Percentiles rank a stretch among this genome's conserved stretches.
These are phyloP conservation scores for Progne subis DNA, from an alignment of 2,113 vertebrate species.

Conservation along the genomic window DNA sequence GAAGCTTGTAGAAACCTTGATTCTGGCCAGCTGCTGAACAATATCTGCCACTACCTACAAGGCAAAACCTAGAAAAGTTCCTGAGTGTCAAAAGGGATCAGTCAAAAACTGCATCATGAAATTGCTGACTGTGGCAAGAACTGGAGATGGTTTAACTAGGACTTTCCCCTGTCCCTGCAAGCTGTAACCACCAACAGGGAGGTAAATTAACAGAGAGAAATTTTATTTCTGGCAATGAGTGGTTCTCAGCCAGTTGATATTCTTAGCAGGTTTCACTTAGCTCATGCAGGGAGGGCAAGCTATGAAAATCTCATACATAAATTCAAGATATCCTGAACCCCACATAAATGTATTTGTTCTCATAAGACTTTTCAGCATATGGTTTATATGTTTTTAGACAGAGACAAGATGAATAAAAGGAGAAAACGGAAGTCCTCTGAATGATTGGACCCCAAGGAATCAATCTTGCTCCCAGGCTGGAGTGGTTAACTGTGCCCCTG, in stretches of 20 bases:
- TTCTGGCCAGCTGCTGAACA: neutral
- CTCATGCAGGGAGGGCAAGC: neutral
- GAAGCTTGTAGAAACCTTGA: neutral
- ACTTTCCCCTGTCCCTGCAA: neutral
- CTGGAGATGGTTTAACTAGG: neutral
- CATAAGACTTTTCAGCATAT: neutral
- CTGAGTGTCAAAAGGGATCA: neutral
- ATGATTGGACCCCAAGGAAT: fast-evolving
- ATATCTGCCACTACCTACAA: neutral
- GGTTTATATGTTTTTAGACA: neutral
- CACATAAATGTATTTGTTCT: neutral
- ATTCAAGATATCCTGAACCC: neutral
- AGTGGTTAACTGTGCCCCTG: fast-evolving
- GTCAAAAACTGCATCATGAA: neutral
- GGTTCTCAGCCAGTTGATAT: neutral
- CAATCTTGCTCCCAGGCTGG: fast-evolving
- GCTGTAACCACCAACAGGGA: neutral
- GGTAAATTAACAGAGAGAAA: neutral
- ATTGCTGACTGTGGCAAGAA: neutral
- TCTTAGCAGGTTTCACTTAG: neutral
- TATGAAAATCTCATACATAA: neutral
- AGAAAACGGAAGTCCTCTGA: neutral
- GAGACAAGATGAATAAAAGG: neutral
- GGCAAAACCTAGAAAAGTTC: neutral
- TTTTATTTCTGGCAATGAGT: neutral